Base-by-base conservation (phyloP, 2,888 invertebrate species). In the Himalopsyche kuldschensis region DNA sequence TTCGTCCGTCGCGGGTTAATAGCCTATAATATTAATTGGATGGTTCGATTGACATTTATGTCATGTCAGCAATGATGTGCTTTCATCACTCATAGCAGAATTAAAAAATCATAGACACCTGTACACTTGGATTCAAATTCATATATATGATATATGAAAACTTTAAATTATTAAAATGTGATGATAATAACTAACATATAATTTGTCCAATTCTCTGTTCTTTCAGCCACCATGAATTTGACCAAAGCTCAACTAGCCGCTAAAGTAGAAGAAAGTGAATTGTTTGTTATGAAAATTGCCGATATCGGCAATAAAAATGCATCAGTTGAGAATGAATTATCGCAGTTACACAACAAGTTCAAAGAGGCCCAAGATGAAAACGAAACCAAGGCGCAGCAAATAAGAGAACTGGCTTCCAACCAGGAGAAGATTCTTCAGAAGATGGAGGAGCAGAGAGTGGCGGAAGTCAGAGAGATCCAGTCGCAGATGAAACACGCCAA, bases 401-500 rank as follows among this genome's bases (percentile, higher is more conserved):
- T 84, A 24, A 78, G 80, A 32, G 84, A 86, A 30, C 78, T 84
- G 35, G 30, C 82, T 17, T 80, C 83, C 31, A 86, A 82, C 55
- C 75, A 84, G 80, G 86, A 86, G 84, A 86, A 82, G 76, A 84
- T 78, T 78, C 82, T 86, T n/a, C 78, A 81, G 47, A 81, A 86
- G 47, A 46, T 82, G 31, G 82, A 93, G 88, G 86, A 92, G 87
- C 90, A 92, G 88, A 88, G 93, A 88, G 88, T 90, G 89, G 88
- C 92, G 88, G 89, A 95, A 91, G 88, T 92, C 87, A 88, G 93
- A 88, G 89, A 94, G 86, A 91, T 94, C 86, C 92, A 92, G 86
- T 91, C 91, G 85, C 90, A 92, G 86, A 89, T 93, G 46, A 92
- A 93, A 76, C 92, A 92, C 76, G 87, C 92, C 17, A 92, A 90